Evolutionary conservation across 2,888 invertebrate genomes (phyloP), one percentile per base, ranked within the genome.

Genomic region (Lysandra coridon): DNA sequence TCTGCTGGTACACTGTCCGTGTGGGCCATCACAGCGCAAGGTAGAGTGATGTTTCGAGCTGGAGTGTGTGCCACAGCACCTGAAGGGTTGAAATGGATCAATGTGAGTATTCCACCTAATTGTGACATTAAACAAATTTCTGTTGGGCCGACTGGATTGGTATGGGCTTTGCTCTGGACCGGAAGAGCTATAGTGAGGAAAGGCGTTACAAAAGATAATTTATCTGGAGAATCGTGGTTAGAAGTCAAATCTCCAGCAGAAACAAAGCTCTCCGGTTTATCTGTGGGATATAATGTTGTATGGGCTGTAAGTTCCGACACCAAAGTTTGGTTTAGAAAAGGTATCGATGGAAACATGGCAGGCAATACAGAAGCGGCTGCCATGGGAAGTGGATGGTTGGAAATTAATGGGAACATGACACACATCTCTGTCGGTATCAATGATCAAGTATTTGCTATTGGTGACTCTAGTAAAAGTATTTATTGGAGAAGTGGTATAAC

Each of bases 1-100:
- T 95, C 96, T 81, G 94, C 96, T 23, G 98, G 98, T 40, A 96
- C 96, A 64, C 95, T 98, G 85, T 94, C 97, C 81, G 98, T 99
- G 10, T 99, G 99, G 99, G 98, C 98, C 12, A 97, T 99, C 79
- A 99, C 99, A 49, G 97, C 98, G 57, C 97, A 98, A 87, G 98
- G 98, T 79, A 95, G 98, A 87, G 98, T 98, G 44, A 98, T 98
- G 97, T 98, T 97, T 86, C 96, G 99, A 84, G 96, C 96, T 80
- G 97, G 97, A 17, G 98, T 98, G 1, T 97, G 96, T 82, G 96
- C 96, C 78, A 96, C 95, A 64, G 97, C 97, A 33, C 99, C 99
- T 1, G 99, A 99, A 94, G 99, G 99, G 1, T 95, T 96, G 78
- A 96, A 97, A 78, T 99, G 99, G 99, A 96, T 96, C 33, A 96